phyloP scores from a whole-genome alignment of 2,888 invertebrate genomes.

The Lepidochitona cinerea region DNA sequence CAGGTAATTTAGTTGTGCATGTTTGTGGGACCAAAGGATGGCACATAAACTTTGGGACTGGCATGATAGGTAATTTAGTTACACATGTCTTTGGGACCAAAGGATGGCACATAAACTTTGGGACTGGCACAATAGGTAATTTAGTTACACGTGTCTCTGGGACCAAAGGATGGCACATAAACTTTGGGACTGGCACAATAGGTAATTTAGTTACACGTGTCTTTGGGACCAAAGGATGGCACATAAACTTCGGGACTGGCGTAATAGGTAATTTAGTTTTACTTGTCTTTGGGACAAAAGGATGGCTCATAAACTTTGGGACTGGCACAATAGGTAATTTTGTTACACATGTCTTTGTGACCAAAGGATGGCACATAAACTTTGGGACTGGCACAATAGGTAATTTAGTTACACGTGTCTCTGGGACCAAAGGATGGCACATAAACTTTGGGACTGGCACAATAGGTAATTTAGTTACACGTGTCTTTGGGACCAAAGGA shows the following conservation, averaged over 20 bases:
- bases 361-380: conserved; percentile 54
- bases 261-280: neutral
- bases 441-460: too few species aligned
- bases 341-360: conserved; percentile 67
- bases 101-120: neutral
- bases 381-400: conserved; percentile 68
- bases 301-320: neutral
- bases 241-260: neutral
- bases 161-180: conserved; percentile 60
- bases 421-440: too few species aligned
- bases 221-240: too few species aligned
- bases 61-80: neutral
- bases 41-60: too few species aligned
- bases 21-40: too few species aligned
- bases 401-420: too few species aligned
- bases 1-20: too few species aligned
- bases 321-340: too few species aligned
- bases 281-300: neutral
- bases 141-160: conserved; percentile 64
- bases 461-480: neutral
- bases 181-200: conserved; percentile 66
- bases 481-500: neutral
- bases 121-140: neutral
- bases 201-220: too few species aligned
- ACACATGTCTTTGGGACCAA: too few species aligned